Evolutionary conservation across 2,113 vertebrate species (phyloP).

Genomic region (Buteo buteo): DNA sequence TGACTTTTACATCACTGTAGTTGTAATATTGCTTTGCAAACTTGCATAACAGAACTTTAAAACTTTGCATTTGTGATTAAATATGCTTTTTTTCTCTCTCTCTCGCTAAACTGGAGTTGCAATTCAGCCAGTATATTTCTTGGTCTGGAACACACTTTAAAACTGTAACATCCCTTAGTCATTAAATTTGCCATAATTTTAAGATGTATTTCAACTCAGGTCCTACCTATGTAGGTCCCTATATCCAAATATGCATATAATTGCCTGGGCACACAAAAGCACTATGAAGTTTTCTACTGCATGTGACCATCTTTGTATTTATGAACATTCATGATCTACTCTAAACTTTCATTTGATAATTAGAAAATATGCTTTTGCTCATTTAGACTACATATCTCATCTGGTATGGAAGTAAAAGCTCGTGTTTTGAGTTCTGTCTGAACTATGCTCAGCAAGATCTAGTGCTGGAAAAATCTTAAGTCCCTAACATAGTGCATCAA

Average conservation of each 20-base stretch:
- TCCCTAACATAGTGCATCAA: not conserved
- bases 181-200: not conserved
- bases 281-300: not conserved
- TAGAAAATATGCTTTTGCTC: not conserved
- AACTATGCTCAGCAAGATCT: not conserved
- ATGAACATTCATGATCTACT: not conserved
- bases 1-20: not conserved
- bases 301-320: not conserved
- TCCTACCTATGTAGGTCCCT: not conserved
- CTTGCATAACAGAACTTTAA: not conserved
- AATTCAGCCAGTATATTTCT: not conserved
- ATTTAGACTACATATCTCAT: not conserved
- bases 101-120: not conserved
- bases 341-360: not conserved
- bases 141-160: not conserved
- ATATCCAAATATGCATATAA: not conserved
- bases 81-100: not conserved
- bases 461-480: not conserved
- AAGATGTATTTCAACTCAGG: not conserved
- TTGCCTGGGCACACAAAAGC: not conserved
- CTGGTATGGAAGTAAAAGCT: not conserved
- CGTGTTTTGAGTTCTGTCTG: not conserved
- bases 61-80: not conserved
- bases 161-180: not conserved
- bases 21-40: not conserved